Conservation (phyloP, 2,888 invertebrate species). For the Vesta saturnalis region DNA sequence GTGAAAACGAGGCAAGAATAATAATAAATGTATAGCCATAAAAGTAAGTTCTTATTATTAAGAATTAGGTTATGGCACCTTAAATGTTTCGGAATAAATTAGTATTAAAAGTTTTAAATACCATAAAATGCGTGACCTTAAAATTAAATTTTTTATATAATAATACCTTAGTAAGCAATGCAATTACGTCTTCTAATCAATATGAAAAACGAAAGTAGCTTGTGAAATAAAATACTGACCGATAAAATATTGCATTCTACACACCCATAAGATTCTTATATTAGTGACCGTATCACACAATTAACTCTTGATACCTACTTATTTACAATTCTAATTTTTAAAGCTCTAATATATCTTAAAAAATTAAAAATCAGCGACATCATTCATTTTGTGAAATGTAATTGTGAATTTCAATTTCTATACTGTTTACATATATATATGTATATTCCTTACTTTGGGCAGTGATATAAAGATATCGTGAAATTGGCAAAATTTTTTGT, state of each 20-base stretch:
- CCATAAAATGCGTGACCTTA: not conserved
- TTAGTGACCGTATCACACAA: slow-evolving; percentile 47
- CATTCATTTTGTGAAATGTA: slow-evolving; percentile 20
- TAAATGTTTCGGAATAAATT: slow-evolving; percentile 20
- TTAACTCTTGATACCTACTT: slow-evolving; percentile 39
- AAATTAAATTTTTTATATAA: not conserved
- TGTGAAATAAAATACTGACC: slow-evolving; percentile 48
- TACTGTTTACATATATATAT: slow-evolving; percentile 2
- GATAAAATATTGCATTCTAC: slow-evolving; percentile 33
- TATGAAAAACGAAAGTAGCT: slow-evolving; percentile 9
- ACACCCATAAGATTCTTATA: slow-evolving; percentile 37
- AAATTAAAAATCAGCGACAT: slow-evolving; percentile 8
- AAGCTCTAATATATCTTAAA: slow-evolving; percentile 48
- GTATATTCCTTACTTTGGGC: not conserved
- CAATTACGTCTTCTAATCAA: not conserved
- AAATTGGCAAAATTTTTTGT: not conserved
- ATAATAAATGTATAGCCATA: slow-evolving; percentile 3
- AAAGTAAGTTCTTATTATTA: slow-evolving; percentile 24
- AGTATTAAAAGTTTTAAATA: not conserved
- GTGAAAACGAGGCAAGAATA: slow-evolving; percentile 15
- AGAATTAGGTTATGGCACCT: slow-evolving; percentile 32
- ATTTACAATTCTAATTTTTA: slow-evolving; percentile 52
- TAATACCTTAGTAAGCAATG: slow-evolving; percentile 5
- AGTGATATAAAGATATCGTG: not conserved
- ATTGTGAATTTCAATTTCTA: not conserved